Conservation (phyloP, 2,113 vertebrate species). For the Corapipo altera region DNA sequence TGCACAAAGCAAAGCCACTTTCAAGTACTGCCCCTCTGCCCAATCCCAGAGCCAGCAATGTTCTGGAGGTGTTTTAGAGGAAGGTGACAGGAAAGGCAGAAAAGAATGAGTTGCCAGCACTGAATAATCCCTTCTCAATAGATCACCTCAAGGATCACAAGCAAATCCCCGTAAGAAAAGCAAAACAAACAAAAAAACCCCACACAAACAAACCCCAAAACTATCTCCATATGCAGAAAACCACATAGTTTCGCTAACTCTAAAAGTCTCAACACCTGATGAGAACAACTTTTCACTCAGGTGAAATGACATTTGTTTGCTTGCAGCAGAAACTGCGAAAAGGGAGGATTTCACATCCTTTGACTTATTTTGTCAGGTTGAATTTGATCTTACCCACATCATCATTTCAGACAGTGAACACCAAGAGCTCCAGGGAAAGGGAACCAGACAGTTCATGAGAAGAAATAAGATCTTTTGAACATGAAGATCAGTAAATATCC, state of each 20-base stretch:
- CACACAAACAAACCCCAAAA: background rate
- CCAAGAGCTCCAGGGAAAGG: background rate
- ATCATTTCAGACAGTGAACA: background rate
- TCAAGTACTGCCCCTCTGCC: background rate
- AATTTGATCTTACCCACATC: conserved; percentile 32
- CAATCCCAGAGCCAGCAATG: background rate
- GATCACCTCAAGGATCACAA: background rate
- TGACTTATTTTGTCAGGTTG: conserved; percentile 30
- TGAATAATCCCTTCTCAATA: background rate
- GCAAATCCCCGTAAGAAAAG: background rate
- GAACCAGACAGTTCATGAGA: background rate
- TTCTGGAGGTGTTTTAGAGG: background rate
- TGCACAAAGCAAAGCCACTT: background rate
- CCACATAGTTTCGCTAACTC: background rate
- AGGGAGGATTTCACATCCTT: background rate
- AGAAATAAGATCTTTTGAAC: background rate
- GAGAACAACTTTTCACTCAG: background rate
- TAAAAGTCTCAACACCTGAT: background rate
- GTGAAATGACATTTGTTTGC: background rate
- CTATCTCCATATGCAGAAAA: background rate
- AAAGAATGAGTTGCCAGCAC: background rate
- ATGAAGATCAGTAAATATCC: background rate
- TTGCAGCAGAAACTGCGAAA: background rate
- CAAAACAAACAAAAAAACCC: background rate
- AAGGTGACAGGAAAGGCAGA: background rate